Base-by-base conservation (phyloP, 2,113 vertebrate genomes). In the Albula glossodonta region DNA sequence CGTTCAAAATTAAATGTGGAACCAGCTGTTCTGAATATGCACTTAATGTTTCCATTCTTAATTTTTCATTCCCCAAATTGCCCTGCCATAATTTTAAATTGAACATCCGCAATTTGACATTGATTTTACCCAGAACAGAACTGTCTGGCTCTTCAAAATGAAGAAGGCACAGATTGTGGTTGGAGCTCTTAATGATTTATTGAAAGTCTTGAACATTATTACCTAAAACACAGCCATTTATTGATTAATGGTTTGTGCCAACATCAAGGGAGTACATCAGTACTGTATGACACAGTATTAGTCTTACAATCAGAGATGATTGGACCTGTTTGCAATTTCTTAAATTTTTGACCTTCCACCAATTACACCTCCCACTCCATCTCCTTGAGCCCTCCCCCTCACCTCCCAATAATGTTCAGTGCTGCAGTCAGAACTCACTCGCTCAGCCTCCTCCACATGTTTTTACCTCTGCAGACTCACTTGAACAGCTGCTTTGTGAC, bases 61-160 rank as follows among this genome's bases (percentile, higher is more conserved):
- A 25, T 74, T 74, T 74, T 74, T 31, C 31, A 60, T 57, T 10
- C 17, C 81, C 51, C 7, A 51, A 83, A 41, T 31, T 31, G 31
- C 31, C 31, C 31, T 17, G 41, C 56, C 22, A 51, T 81, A 12
- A 25, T 83, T 83, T 82, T 11, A 63, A 83, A 41, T 60, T 25
- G 11, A 57, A 83, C 53, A 22, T 83, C 8, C 1, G 3, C 78
- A 80, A 2, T 6, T 17, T 51, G 10, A 6, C 12, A 25, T 41
- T 31, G 25, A n/a, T 56, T 57, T 25, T 63, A 3, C 25, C 51
- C 51, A 82, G 81, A 82, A 82, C 81, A 82, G 81, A 56, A 15
- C 81, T 82, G 80, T 19, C 51, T 48, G 4, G 51, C n/a, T n/a
- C 57, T 56, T 56, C 81, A 82, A 52, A 41, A 19, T 11, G 8